These are phyloP conservation scores for Babylonia areolata DNA, from an alignment of 1,140 invertebrate species.

Conservation along the genomic window DNA sequence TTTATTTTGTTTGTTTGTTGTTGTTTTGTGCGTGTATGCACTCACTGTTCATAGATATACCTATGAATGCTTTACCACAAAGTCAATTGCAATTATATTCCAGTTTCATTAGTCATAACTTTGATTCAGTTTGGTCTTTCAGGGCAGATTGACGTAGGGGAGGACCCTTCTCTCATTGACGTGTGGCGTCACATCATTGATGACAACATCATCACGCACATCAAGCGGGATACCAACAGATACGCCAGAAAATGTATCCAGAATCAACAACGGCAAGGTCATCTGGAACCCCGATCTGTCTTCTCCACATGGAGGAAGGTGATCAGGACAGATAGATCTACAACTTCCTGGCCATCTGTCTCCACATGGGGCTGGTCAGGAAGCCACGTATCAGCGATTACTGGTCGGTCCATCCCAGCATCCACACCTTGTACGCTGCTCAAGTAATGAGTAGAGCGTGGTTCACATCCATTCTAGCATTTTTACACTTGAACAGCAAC, in stretches of 20 bases:
- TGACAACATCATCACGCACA: not conserved
- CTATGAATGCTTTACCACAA: too few species aligned
- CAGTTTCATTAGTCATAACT: too few species aligned
- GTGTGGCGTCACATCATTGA: not conserved
- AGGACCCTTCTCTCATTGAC: not conserved
- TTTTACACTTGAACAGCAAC: conserved; percentile 22
- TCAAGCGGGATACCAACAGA: not conserved
- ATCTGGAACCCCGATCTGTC: not conserved
- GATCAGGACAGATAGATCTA: not conserved
- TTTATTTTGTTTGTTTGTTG: too few species aligned
- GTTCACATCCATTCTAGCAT: conserved; percentile 6
- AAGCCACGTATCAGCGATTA: conserved; percentile 1
- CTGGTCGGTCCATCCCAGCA: not conserved
- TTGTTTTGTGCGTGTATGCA: too few species aligned
- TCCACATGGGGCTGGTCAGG: conserved; percentile 23
- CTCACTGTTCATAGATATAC: too few species aligned
- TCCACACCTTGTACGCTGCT: not conserved
- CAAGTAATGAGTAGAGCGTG: not conserved
- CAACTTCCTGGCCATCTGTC: conserved; percentile 5
- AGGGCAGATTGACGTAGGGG: not conserved
- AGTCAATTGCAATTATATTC: too few species aligned
- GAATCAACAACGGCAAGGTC: not conserved
- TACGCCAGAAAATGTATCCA: not conserved
- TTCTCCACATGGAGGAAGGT: not conserved
- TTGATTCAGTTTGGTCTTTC: too few species aligned